Evolutionary conservation across 1,140 invertebrate genomes (phyloP).

Genomic region (Zaprionus gabonicus): DNA sequence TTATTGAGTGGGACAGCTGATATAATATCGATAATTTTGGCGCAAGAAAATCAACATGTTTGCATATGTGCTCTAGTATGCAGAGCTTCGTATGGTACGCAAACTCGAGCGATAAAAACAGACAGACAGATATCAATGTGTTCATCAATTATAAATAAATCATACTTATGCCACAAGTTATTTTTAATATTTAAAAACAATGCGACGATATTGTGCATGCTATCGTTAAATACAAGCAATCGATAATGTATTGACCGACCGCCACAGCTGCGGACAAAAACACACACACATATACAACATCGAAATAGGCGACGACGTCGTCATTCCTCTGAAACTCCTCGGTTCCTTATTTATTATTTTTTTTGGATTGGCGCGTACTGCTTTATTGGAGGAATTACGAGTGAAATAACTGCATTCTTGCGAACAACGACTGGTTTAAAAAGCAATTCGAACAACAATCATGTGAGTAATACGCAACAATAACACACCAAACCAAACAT

Average conservation of each 20-base stretch:
- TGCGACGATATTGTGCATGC: neutral
- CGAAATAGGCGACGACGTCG: conserved; percentile 31
- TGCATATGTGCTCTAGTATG: neutral
- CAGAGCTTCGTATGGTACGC: neutral
- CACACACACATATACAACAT: conserved; percentile 16
- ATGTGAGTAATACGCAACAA: conserved; percentile 54
- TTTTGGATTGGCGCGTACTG: conserved; percentile 31
- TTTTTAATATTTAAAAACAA: neutral
- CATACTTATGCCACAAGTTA: neutral
- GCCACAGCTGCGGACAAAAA: conserved; percentile 14
- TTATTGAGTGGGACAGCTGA: neutral
- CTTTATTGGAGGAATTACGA: neutral
- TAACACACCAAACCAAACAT: conserved; percentile 23
- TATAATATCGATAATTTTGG: neutral
- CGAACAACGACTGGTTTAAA: conserved; percentile 9
- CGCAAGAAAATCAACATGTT: neutral
- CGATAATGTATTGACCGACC: neutral
- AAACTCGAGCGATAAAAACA: neutral
- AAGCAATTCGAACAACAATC: conserved; percentile 19
- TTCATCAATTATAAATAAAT: neutral
- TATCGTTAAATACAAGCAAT: neutral
- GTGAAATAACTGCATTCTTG: neutral
- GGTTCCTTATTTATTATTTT: conserved; percentile 46
- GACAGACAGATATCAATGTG: neutral
- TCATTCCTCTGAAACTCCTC: conserved; percentile 44